A percentile compares a stretch with the other conserved stretches of the same genome.
These are phyloP conservation scores for Pelodytes ibericus DNA, from an alignment of 2,797 vertebrate genomes.

Conservation along the genomic window DNA sequence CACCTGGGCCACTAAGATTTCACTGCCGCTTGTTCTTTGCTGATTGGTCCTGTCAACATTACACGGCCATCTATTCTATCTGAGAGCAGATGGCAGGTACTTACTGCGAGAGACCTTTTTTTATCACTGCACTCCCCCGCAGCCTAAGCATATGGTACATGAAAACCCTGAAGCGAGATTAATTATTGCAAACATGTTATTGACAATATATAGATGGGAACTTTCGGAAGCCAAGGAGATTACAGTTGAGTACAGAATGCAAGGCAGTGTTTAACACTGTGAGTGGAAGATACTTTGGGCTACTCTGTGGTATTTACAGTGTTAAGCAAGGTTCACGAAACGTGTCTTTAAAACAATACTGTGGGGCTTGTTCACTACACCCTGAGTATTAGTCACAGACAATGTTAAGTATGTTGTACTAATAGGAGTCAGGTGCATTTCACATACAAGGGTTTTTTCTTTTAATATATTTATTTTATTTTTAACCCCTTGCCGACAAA, in stretches of 20 bases:
- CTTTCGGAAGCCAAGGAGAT: conserved; percentile 12
- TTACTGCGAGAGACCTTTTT: conserved; percentile 65
- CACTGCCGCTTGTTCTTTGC: conserved; percentile 66
- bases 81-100: conserved; percentile 78
- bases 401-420: too few species aligned
- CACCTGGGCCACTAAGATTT: conserved; percentile 70
- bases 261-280: background rate
- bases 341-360: too few species aligned
- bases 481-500: too few species aligned
- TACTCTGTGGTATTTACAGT: too few species aligned
- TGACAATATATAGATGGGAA: conserved; percentile 47
- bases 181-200: conserved; percentile 58
- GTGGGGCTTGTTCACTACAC: too few species aligned
- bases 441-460: too few species aligned
- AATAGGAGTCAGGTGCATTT: too few species aligned
- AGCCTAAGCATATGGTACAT: conserved; percentile 70
- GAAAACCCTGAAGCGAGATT: conserved; percentile 57
- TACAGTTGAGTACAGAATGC: background rate
- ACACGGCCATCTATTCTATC: conserved; percentile 61
- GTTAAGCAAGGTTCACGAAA: too few species aligned
- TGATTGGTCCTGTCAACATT: conserved; percentile 65
- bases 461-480: too few species aligned
- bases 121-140: conserved; percentile 65
- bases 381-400: too few species aligned
- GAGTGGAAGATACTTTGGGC: background rate